A percentile compares a stretch with the other conserved stretches of the same genome.
Evolutionary conservation across 1,140 invertebrate genomes (phyloP).

Genomic region (Phenacoccus solenopsis): DNA sequence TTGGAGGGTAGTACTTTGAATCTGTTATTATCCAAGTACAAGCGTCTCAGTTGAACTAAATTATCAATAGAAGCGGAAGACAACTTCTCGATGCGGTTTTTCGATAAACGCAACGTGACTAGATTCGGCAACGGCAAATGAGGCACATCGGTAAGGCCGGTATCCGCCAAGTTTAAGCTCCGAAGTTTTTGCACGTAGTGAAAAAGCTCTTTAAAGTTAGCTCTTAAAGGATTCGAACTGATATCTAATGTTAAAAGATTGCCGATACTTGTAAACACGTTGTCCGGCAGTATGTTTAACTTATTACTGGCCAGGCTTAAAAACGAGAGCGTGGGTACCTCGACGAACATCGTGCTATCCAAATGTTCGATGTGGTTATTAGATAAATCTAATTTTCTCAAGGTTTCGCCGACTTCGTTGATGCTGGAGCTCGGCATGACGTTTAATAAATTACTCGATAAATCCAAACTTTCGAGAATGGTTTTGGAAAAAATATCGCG

Average conservation of each 20-base stretch:
- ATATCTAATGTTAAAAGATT: conserved; percentile 65
- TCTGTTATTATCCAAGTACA: conserved; percentile 53
- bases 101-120: conserved; percentile 58
- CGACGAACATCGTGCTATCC: conserved; percentile 73
- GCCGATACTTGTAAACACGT: conserved; percentile 69
- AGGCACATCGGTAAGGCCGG: conserved; percentile 59
- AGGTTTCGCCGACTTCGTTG: conserved; percentile 56
- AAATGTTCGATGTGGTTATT: conserved; percentile 73
- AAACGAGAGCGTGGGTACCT: conserved; percentile 60
- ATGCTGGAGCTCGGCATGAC: conserved; percentile 57
- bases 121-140: conserved; percentile 55
- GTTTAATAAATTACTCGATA: conserved; percentile 64
- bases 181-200: conserved; percentile 69
- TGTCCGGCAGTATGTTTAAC: conserved; percentile 72
- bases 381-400: conserved; percentile 60
- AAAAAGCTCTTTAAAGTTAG: conserved; percentile 81
- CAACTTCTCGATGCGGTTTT: conserved; percentile 51
- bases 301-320: conserved; percentile 67
- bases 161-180: conserved; percentile 56
- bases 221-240: conserved; percentile 63
- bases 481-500: conserved; percentile 69
- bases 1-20: conserved; percentile 48
- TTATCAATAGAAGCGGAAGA: conserved; percentile 47
- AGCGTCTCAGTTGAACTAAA: conserved; percentile 45
- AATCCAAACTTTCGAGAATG: conserved; percentile 61